Conservation (phyloP, 2,888 invertebrate genomes). For the Hyposoter didymator region DNA sequence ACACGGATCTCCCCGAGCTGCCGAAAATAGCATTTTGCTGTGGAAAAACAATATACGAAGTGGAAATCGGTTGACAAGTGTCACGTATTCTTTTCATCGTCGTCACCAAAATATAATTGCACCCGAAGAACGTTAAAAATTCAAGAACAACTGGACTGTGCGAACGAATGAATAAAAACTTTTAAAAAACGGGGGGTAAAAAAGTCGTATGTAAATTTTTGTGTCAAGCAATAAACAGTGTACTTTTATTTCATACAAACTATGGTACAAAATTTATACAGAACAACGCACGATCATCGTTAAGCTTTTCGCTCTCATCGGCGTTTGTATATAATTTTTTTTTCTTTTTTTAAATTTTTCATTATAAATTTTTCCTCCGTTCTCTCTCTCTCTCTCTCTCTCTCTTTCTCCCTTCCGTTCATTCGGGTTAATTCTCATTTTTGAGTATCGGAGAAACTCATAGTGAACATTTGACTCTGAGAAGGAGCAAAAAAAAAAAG, state of each 20-base stretch:
- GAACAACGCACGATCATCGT: conserved; percentile 81
- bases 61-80: conserved; percentile 84
- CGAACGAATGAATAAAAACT: not conserved
- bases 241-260: conserved; percentile 86
- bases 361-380: conserved; percentile 29
- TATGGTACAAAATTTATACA: conserved; percentile 87
- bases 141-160: not conserved
- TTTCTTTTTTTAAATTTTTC: conserved; percentile 52
- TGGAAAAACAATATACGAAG: conserved; percentile 86
- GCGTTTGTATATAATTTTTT: conserved; percentile 58
- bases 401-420: conserved; percentile 18
- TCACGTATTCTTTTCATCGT: not conserved
- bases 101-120: not conserved
- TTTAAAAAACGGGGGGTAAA: not conserved
- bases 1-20: conserved; percentile 77
- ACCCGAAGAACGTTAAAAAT: not conserved
- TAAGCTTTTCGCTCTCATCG: conserved; percentile 57
- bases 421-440: conserved; percentile 35
- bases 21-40: conserved; percentile 87
- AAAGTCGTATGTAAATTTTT: conserved; percentile 42
- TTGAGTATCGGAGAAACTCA: conserved; percentile 36
- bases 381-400: conserved; percentile 34
- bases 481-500: conserved; percentile 47
- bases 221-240: conserved; percentile 85
- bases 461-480: not conserved